Base-by-base conservation (phyloP, 2,888 invertebrate species). In the Drosophila paracracens region DNA sequence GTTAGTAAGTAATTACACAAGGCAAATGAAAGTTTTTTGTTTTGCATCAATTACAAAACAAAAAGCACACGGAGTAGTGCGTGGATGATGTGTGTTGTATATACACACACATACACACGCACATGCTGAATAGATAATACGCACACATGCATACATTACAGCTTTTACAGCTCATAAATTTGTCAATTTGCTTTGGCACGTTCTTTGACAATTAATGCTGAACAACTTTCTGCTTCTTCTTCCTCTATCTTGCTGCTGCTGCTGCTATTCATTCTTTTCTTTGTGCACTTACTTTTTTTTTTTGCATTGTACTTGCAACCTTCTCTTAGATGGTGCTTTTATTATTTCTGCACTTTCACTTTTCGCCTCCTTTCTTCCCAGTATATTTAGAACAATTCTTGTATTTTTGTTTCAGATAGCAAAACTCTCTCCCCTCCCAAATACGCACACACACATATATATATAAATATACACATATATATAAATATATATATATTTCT, bases 331-430 rank as follows among this genome's bases (percentile, higher is more conserved):
- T 66, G 40, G 53, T 57, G 53, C 53, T 46, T 52, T 64, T 61
- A 59, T 67, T 62, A 40, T 60, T 69, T n/a, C 38, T 52, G 56
- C 83, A 85, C 86, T 85, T 83, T 88, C 82, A 77, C 88, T 85
- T 85, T 79, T 76, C 69, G 51, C 25, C 43, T 48, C 35, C 65
- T 69, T 38, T 29, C 29, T 57, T 72, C 61, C 46, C 70, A 40
- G 40, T 57, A 57, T 68, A 85, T 83, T 88, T 84, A 85, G 88
- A 88, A 85, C 88, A 88, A 83, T 88, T 81, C 79, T 43, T 74
- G 71, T 73, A 83, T 81, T 88, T 82, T 82, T 79, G 66, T 76
- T 73, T 71, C 13, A 46, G 25, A 46, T 46, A 46, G 40, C 31
- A 51, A 52, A 59, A 56, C 18, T 40, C 27, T 18, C 16, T n/a